A percentile compares a stretch with the other conserved stretches of the same genome.
Conservation (phyloP, 2,888 invertebrate genomes). For the Nebria brevicollis region DNA sequence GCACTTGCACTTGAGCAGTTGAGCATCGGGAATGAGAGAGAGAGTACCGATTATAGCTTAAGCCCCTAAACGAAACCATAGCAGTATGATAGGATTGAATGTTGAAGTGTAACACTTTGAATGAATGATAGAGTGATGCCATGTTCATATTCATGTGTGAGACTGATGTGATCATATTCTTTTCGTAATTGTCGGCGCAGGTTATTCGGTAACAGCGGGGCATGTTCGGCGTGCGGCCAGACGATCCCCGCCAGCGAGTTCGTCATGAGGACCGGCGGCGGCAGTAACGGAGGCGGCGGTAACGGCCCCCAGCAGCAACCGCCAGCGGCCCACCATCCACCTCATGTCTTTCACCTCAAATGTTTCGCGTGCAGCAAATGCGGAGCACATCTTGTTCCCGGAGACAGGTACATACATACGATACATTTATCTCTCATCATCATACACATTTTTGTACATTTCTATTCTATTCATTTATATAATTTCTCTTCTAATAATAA, state of each 20-base stretch:
- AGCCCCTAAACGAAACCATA: too few relatives aligned
- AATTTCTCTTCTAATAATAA: too few relatives aligned
- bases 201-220: slow-evolving; percentile 90
- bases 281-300: slow-evolving; percentile 74
- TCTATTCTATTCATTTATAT: not conserved
- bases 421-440: not conserved
- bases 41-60: too few relatives aligned
- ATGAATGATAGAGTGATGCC: not conserved
- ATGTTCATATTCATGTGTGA: slow-evolving; percentile 20
- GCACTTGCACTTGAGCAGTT: too few relatives aligned
- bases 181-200: slow-evolving; percentile 67
- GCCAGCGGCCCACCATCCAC: slow-evolving; percentile 65
- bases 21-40: too few relatives aligned
- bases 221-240: slow-evolving; percentile 92
- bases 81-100: too few relatives aligned
- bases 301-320: slow-evolving; percentile 67
- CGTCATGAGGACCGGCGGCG: slow-evolving; percentile 85
- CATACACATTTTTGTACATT: slow-evolving; percentile 29
- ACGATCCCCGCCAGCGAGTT: slow-evolving; percentile 93
- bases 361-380: slow-evolving; percentile 97
- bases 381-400: slow-evolving; percentile 86
- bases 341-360: slow-evolving; percentile 92
- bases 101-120: too few relatives aligned
- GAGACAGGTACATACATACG: slow-evolving; percentile 77
- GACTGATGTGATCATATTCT: slow-evolving; percentile 3